Base-by-base conservation (phyloP, 2,113 vertebrate species). In the Notothenia rossii region DNA sequence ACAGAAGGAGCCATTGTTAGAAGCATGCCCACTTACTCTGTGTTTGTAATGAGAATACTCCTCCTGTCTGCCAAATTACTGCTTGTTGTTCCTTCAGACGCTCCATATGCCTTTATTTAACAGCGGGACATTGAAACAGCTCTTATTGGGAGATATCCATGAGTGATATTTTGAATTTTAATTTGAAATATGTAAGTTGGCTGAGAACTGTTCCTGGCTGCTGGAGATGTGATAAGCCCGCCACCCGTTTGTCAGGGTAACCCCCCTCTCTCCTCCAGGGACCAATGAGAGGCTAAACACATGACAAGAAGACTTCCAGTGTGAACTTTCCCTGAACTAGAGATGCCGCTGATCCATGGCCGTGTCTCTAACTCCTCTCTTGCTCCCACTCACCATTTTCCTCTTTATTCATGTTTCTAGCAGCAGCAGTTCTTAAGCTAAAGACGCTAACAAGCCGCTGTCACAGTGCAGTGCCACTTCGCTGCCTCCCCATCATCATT, bases 321-420 rank as follows among this genome's bases (percentile, higher is more conserved):
- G 85, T 94, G 89, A 94, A 94, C 91, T 92, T 94, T 89, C 87
- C 87, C 86, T 93, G 91, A 94, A 94, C 90, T 92, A 86, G 72
- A 82, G 69, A 79, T 58, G 64, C 74, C 49, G 40, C 66, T 92
- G 88, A 91, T 92, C 91, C 91, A 73, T 86, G 81, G 83, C 85
- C 68, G 55, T 49, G 67, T 79, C 84, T 46, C 68, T 48, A 54
- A n/a, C 72, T 29, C 50, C 53, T 68, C 53, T 59, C 64, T 54
- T 60, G 43, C 83, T 55, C 58, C 55, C 71, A 9, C 22, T 46
- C 64, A 22, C 36, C 4, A 4, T 70, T 68, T 70, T 59, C 77
- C 62, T 76, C 77, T 79, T 56, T 62, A 78, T 81, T 84, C 79
- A 77, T 77, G 80, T 68, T 60, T 61, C 76, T 33, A 33, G 43